These are phyloP conservation scores for Molossus molossus DNA, from an alignment of 2,797 vertebrate species.

Conservation along the genomic window DNA sequence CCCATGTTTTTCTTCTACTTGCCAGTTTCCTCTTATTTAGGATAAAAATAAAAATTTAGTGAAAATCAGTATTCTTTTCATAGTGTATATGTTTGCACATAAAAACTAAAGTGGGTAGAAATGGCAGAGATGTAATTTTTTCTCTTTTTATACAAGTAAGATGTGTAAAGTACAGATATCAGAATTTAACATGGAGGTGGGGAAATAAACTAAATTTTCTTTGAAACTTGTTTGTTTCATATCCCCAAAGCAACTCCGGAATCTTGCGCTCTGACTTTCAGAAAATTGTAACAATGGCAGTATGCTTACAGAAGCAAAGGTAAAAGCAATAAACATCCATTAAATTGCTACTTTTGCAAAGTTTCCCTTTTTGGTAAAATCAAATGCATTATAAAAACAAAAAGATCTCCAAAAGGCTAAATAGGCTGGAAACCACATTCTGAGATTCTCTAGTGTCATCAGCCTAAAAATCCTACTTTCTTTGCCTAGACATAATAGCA, in stretches of 20 bases:
- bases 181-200: neutral
- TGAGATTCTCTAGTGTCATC: neutral
- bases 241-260: neutral
- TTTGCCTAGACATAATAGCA: neutral
- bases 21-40: neutral
- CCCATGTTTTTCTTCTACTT: slow-evolving; percentile 45
- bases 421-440: neutral
- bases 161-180: slow-evolving; percentile 24
- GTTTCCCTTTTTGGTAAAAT: slow-evolving; percentile 28
- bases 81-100: neutral
- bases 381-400: slow-evolving; percentile 7
- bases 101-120: neutral
- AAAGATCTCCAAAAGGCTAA: neutral
- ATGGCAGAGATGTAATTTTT: slow-evolving; percentile 46
- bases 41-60: neutral
- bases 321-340: slow-evolving; percentile 37
- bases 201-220: slow-evolving; percentile 63
- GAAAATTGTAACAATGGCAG: neutral
- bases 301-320: slow-evolving; percentile 30
- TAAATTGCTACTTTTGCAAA: slow-evolving; percentile 6
- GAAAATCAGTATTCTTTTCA: slow-evolving; percentile 26
- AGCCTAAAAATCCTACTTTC: neutral
- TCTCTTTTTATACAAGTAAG: slow-evolving; percentile 30
- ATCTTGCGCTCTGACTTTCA: neutral
- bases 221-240: slow-evolving; percentile 43